A percentile compares a stretch with the other conserved stretches of the same genome.
These are phyloP conservation scores for Resseliella maxima DNA, from an alignment of 2,888 invertebrate species.

Conservation along the genomic window DNA sequence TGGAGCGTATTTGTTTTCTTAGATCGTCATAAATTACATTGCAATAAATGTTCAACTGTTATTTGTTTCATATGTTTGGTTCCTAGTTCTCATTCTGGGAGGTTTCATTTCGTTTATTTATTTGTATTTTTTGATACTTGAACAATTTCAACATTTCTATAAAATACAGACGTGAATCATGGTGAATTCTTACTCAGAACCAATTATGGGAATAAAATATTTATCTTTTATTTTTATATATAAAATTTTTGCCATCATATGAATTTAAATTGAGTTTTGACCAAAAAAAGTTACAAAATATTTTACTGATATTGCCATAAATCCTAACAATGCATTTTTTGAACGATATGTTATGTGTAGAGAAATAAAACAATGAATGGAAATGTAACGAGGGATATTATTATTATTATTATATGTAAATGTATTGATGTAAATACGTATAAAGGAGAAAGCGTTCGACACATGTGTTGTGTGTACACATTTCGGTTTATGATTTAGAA, in stretches of 20 bases:
- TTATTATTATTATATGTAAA: not conserved
- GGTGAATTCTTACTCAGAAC: not conserved
- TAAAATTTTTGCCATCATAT: not conserved
- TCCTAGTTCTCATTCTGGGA: not conserved
- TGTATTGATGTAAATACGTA: no score
- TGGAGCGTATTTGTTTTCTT: slow-evolving; percentile 47
- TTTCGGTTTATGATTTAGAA: not conserved
- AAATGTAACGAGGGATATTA: not conserved
- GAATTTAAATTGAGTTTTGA: not conserved
- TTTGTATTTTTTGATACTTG: not conserved
- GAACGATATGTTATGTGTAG: not conserved
- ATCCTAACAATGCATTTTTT: not conserved
- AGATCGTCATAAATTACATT: slow-evolving; percentile 46
- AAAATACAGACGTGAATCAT: not conserved
- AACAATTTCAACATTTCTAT: not conserved
- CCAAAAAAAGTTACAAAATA: no score
- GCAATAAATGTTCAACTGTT: not conserved
- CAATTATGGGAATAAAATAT: not conserved
- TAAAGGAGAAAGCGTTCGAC: not conserved
- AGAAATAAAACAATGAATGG: not conserved
- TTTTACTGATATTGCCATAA: not conserved
- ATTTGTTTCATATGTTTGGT: slow-evolving; percentile 19
- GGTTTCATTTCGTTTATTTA: not conserved
- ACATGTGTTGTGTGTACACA: not conserved
- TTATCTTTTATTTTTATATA: not conserved